A percentile compares a stretch with the other conserved stretches of the same genome.
Evolutionary conservation across 2,113 vertebrate genomes (phyloP).

Genomic region (Hemichromis elongatus): DNA sequence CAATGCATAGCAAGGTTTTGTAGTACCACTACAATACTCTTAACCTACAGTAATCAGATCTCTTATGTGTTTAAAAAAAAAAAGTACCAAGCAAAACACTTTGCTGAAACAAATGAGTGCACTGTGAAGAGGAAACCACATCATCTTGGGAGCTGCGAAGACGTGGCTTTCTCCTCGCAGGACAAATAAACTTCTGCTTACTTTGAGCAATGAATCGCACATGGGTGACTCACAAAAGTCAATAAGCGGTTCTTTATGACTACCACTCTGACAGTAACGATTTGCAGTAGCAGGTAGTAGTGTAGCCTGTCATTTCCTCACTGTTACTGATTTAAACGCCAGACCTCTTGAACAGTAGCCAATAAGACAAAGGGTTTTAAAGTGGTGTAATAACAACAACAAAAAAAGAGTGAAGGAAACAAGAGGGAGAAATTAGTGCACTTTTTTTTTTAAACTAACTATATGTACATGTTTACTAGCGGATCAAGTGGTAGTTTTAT

Average conservation of each 20-base stretch:
- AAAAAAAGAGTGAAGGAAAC: background rate
- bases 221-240: background rate
- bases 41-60: background rate
- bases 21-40: background rate
- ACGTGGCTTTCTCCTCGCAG: background rate
- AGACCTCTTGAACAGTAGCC: background rate
- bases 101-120: background rate
- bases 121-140: background rate
- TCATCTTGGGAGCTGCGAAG: background rate
- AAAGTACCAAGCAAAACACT: background rate
- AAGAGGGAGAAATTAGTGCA: background rate
- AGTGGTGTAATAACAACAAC: too few relatives aligned
- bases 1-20: constrained; percentile 13
- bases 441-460: background rate
- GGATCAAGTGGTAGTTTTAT: background rate
- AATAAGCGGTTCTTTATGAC: background rate
- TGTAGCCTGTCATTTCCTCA: background rate
- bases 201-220: background rate
- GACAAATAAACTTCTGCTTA: background rate
- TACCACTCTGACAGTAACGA: background rate
- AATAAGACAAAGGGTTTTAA: background rate
- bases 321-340: background rate
- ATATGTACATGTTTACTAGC: background rate
- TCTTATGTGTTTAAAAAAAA: background rate
- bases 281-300: background rate